Evolutionary conservation across 2,888 invertebrate species (phyloP).

Genomic region (Drosophila hawaiiensis): DNA sequence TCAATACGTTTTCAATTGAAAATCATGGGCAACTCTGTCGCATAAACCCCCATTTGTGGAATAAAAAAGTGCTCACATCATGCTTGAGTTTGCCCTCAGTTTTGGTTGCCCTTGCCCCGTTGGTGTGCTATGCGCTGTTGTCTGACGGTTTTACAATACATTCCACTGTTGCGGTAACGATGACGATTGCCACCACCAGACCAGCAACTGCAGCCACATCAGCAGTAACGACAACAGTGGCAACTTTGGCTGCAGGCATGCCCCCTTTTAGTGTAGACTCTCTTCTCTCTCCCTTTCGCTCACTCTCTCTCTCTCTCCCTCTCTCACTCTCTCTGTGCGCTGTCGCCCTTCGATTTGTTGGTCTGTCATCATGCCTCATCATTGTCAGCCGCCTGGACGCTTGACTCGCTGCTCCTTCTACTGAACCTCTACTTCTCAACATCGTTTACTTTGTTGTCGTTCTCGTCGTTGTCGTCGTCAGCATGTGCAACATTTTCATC

Average conservation of each 20-base stretch:
- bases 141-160: constrained; percentile 75
- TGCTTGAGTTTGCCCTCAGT: constrained; percentile 52
- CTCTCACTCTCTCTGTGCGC: constrained; percentile 16
- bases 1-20: background rate
- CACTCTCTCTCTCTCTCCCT: background rate
- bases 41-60: constrained; percentile 34
- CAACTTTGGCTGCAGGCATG: constrained; percentile 74
- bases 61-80: constrained; percentile 52
- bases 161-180: constrained; percentile 80
- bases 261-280: constrained; percentile 3
- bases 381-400: constrained; percentile 72
- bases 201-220: constrained; percentile 22
- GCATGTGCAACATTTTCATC: constrained; percentile 81
- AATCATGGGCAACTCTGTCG: constrained; percentile 30
- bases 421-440: constrained; percentile 19
- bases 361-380: constrained; percentile 83
- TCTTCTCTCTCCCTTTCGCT: background rate
- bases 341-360: constrained; percentile 76
- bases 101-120: background rate
- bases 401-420: constrained; percentile 18
- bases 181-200: constrained; percentile 74
- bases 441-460: constrained; percentile 34
- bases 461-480: constrained; percentile 42
- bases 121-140: constrained; percentile 66
- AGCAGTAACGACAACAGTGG: constrained; percentile 52